A percentile compares a stretch with the other conserved stretches of the same genome.
Evolutionary conservation across 2,888 invertebrate species (phyloP).

Genomic region (Hydriomena furcata): DNA sequence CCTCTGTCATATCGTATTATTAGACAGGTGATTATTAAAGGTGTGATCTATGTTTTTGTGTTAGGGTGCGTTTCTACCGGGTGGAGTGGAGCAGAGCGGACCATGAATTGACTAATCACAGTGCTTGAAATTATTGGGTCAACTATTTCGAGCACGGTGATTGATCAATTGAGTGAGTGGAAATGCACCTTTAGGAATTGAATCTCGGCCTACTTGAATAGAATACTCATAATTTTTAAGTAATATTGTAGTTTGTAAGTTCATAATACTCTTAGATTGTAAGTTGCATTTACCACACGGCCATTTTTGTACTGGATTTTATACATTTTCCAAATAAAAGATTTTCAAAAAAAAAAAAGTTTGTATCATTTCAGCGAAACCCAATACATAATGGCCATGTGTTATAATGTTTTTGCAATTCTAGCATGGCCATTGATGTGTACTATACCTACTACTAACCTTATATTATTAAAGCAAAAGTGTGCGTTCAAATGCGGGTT

Average conservation of each 20-base stretch:
- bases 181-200: background rate
- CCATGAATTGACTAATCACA: no score
- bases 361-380: slow-evolving; percentile 67
- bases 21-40: no score
- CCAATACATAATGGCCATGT: slow-evolving; percentile 78
- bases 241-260: slow-evolving; percentile 37
- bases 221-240: slow-evolving; percentile 44
- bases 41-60: no score
- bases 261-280: slow-evolving; percentile 29
- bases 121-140: no score
- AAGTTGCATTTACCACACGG: slow-evolving; percentile 68
- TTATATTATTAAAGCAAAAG: no score
- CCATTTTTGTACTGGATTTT: slow-evolving; percentile 76
- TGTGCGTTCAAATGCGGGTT: no score
- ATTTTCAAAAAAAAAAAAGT: slow-evolving; percentile 42
- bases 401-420: slow-evolving; percentile 49
- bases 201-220: slow-evolving; percentile 1
- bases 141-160: no score
- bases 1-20: no score
- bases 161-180: no score
- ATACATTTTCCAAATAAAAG: slow-evolving; percentile 38
- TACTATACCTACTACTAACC: slow-evolving; percentile 25
- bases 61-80: no score
- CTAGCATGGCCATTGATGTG: slow-evolving; percentile 75
- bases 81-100: no score